phyloP scores from a whole-genome alignment of 2,797 vertebrate genomes.

The Naso thynnoides region DNA sequence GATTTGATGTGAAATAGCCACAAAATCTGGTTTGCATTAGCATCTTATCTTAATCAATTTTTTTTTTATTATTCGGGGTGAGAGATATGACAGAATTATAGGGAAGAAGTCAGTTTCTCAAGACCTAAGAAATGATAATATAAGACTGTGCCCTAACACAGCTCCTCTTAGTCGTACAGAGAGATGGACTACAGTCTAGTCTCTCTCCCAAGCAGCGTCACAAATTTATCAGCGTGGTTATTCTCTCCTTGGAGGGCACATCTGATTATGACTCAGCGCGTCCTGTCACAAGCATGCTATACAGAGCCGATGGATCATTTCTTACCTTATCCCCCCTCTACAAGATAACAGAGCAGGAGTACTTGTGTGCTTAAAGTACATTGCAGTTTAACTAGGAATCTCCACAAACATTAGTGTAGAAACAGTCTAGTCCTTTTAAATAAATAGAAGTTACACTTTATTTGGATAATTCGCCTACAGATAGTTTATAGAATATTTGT shows the following conservation, averaged over 20 bases:
- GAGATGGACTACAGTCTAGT: neutral
- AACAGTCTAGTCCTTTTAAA: no score
- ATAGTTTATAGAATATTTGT: no score
- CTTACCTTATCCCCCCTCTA: neutral
- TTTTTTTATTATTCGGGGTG: no score
- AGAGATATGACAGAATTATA: neutral
- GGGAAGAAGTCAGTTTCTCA: neutral
- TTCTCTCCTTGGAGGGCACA: neutral
- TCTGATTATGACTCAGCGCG: constrained; percentile 2
- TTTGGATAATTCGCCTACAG: no score
- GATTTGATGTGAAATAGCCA: constrained; percentile 2
- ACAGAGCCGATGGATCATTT: neutral
- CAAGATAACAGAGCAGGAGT: neutral
- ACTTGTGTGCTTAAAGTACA: neutral
- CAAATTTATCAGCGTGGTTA: neutral
- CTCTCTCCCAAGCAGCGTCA: neutral
- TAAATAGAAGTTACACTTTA: no score
- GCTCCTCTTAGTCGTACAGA: neutral
- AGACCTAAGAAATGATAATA: neutral
- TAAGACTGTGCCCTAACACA: neutral
- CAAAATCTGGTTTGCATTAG: neutral
- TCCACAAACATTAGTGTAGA: no score
- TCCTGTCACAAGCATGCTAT: neutral
- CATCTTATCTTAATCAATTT: neutral
- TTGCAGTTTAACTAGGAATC: no score